phyloP scores from a whole-genome alignment of 2,113 vertebrate species.

The Nothobranchius furzeri region DNA sequence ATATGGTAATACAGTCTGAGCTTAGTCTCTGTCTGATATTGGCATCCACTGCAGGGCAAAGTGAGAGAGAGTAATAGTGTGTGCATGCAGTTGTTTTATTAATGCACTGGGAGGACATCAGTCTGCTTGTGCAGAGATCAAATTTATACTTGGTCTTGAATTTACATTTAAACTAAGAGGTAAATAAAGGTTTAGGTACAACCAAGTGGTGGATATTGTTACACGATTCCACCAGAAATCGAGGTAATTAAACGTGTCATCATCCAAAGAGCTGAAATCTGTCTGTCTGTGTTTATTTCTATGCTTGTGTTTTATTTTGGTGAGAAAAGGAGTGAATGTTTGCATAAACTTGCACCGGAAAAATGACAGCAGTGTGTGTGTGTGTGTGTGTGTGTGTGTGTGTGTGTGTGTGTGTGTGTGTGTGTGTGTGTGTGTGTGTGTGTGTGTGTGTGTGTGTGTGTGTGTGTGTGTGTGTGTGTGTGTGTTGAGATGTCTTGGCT shows the following conservation, averaged over 20 bases:
- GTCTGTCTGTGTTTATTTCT: neutral
- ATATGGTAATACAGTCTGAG: slow-evolving; percentile 28
- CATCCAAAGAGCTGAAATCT: neutral
- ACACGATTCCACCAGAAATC: neutral
- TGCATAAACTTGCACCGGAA: neutral
- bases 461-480: neutral
- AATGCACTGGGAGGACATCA: neutral
- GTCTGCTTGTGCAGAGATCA: neutral
- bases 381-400: too few species aligned
- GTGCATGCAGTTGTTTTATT: neutral
- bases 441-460: too few species aligned
- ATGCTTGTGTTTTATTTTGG: neutral
- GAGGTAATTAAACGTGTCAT: neutral
- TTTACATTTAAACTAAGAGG: neutral
- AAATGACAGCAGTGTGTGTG: too few species aligned
- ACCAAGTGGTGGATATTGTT: neutral
- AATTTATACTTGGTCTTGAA: neutral
- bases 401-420: too few species aligned
- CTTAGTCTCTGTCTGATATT: slow-evolving; percentile 20
- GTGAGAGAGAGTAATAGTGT: neutral
- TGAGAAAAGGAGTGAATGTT: neutral
- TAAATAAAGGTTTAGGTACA: neutral
- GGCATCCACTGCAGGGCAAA: slow-evolving; percentile 10
- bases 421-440: too few species aligned
- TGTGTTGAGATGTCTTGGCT: slow-evolving; percentile 17